Evolutionary conservation across 2,797 vertebrate species (phyloP), one percentile per base, ranked within the genome.

Genomic region (Lindbergichthys nudifrons): DNA sequence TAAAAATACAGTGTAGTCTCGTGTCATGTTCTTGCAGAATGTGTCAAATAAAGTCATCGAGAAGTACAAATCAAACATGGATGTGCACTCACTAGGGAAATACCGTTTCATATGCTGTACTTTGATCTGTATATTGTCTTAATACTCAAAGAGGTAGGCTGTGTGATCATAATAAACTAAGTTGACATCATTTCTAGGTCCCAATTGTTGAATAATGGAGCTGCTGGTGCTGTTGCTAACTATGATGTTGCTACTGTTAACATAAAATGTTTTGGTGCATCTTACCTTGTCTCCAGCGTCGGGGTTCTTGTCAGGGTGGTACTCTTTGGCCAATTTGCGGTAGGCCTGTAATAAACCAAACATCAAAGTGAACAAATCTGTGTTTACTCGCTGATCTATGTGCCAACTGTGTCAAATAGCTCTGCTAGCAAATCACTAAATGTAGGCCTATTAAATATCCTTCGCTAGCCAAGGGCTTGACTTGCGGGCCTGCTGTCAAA

Each of bases 241-340:
- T 30, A 30, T 13, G 2, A 0, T 57, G 50, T 11, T 36, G 39
- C 10, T 78, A 41, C n/a, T 21, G 50, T 32, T 41, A 45, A 36
- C 13, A 59, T 61, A 1, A 50, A 10, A 50, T 65, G 51, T 23
- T 80, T 65, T 62, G 19, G 41, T 65, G 36, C 15, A 76, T 73
- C 89, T 88, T 96, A 98, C 97, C 96, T 98, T 99, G 85, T 99
- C 97, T 69, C 97, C 97, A 56, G 97, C 97, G 87, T 98, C 98
- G 70, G 97, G 97, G 88, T 99, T 99, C 92, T 98, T 99, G 93
- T 99, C 97, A 73, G 97, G 97, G 69, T 99, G 97, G 81, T 98
- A 99, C 56, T 99, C 97, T 93, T 99, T 99, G 80, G 97, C 97
- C 92, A 98, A 80, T 84, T 98, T 98, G 62, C 97, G 96, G 88